phyloP scores from a whole-genome alignment of 2,888 invertebrate species.

The Thymelicus lineola region DNA sequence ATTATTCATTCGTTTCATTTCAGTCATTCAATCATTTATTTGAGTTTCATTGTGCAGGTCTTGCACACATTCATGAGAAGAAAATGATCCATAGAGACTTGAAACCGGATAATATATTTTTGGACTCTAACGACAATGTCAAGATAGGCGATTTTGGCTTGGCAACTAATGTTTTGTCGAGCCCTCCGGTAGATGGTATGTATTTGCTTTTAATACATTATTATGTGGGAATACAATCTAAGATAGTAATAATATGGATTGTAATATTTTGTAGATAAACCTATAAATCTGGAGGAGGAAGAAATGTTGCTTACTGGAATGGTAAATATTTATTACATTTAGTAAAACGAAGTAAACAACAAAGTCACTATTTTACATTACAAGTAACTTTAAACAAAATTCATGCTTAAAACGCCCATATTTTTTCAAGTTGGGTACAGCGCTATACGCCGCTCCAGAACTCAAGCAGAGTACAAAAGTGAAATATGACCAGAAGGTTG shows the following conservation, averaged over 20 bases:
- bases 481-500: conserved; percentile 94
- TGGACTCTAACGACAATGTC: conserved; percentile 97
- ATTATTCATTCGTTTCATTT: too few relatives aligned
- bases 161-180: conserved; percentile 89
- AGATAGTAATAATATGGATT: neutral
- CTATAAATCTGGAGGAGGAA: conserved; percentile 66
- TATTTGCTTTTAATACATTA: neutral
- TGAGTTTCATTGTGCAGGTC: conserved; percentile 54
- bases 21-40: too few relatives aligned
- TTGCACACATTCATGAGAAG: conserved; percentile 96
- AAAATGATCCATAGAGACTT: conserved; percentile 95
- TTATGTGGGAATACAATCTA: neutral
- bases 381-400: too few relatives aligned
- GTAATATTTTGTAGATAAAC: conserved; percentile 59
- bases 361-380: too few relatives aligned
- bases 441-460: conserved; percentile 98
- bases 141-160: conserved; percentile 99
- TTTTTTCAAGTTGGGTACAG: conserved; percentile 92
- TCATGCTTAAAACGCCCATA: neutral
- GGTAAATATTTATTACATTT: conserved; percentile 35
- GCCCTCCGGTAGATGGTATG: conserved; percentile 75
- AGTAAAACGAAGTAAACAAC: too few relatives aligned
- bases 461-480: conserved; percentile 89
- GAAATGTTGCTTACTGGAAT: conserved; percentile 70
- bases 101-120: conserved; percentile 96